Evolutionary conservation across 2,113 vertebrate species (phyloP).

Genomic region (Phalacrocorax pelagicus): DNA sequence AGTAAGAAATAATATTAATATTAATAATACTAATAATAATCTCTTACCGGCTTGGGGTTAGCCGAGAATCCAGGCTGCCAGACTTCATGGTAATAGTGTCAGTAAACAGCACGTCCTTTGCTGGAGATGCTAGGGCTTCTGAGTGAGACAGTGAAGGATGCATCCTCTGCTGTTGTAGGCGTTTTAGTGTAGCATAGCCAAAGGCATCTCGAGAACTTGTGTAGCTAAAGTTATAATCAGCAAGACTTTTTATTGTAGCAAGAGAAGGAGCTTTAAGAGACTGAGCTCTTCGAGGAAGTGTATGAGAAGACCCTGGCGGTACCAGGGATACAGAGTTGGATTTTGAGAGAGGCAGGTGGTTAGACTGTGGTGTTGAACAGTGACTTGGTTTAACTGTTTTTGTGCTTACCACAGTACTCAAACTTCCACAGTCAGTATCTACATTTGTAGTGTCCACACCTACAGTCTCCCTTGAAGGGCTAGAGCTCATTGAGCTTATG

Average conservation of each 20-base stretch:
- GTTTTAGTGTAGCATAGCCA: constrained; percentile 93
- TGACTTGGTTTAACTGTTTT: constrained; percentile 91
- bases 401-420: constrained; percentile 95
- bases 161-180: constrained; percentile 95
- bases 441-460: constrained; percentile 84
- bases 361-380: constrained; percentile 85
- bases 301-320: constrained; percentile 93
- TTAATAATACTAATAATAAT: background rate
- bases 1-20: background rate
- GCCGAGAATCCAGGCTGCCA: constrained; percentile 92
- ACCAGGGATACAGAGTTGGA: constrained; percentile 90
- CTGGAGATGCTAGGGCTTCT: constrained; percentile 93
- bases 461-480: constrained; percentile 94
- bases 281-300: constrained; percentile 93
- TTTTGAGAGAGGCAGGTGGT: constrained; percentile 90
- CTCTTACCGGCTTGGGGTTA: constrained; percentile 93
- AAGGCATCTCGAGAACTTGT: constrained; percentile 95
- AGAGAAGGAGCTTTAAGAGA: constrained; percentile 95
- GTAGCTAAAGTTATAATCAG: constrained; percentile 96
- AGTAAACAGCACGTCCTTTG: constrained; percentile 97
- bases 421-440: constrained; percentile 94
- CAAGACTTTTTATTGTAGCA: constrained; percentile 91
- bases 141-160: constrained; percentile 96
- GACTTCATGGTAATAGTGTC: constrained; percentile 99
- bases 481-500: constrained; percentile 99